Evolutionary conservation across 1,140 invertebrate species (phyloP).

Genomic region (Nylanderia fulva): DNA sequence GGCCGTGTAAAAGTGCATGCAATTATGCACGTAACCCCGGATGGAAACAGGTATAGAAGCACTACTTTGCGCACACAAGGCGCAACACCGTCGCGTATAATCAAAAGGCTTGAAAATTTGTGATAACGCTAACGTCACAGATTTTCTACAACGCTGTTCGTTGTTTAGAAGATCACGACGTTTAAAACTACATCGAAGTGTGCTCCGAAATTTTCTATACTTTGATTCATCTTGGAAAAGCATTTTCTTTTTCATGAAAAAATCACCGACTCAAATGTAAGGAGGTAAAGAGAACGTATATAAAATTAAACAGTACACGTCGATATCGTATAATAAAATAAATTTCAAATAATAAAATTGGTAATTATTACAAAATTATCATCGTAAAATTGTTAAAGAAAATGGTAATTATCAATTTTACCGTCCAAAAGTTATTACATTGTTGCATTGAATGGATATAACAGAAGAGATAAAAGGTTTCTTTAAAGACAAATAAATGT

Average conservation of each 20-base stretch:
- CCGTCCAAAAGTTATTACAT: not conserved
- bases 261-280: not conserved
- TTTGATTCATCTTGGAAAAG: not conserved
- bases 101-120: conserved; percentile 60
- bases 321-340: not conserved
- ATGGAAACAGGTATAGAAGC: not conserved
- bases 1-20: conserved; percentile 43
- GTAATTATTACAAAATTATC: not conserved
- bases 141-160: conserved; percentile 13
- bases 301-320: not conserved
- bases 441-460: not conserved
- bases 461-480: not conserved
- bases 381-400: not conserved
- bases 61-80: not conserved
- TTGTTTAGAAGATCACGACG: not conserved
- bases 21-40: conserved; percentile 59
- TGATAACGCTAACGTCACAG: not conserved
- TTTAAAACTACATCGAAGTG: not conserved
- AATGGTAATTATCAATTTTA: not conserved
- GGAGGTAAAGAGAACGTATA: not conserved
- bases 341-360: not conserved
- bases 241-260: not conserved
- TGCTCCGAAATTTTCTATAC: not conserved
- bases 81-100: conserved; percentile 47
- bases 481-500: not conserved